Evolutionary conservation across 2,888 invertebrate genomes (phyloP), one percentile per base, ranked within the genome.

Genomic region (Colletes collaris): DNA sequence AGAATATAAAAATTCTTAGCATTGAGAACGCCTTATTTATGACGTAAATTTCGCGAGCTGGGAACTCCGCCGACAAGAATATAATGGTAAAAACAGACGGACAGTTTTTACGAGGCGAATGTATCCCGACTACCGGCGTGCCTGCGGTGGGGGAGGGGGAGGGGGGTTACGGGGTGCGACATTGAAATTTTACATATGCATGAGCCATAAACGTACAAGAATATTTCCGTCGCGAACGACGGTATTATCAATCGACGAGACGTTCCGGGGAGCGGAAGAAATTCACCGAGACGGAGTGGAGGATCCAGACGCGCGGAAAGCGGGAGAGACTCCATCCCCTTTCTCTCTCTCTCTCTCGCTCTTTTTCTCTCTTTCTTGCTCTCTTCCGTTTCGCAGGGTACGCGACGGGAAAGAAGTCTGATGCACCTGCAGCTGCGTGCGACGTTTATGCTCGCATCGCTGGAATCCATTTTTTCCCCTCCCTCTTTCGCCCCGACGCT

Each of bases 371-470:
- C 11, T 19, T 11, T 11, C 53, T 16, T 16, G 16, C 16, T 8
- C 59, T 4, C 37, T 49, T 16, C 49, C 35, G 59, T 58, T 16
- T 50, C 64, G 60, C 56, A 63, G 69, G 62, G 74, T 56, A 56
- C 64, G 66, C 69, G 74, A 75, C 58, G 72, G 71, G 82, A 66
- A 58, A 63, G 73, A 79, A 82, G 74, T 86, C 85, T 74, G 83
- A 82, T 85, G 86, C 87, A 86, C 82, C 79, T 76, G 85, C 81
- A 81, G 76, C 86, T 86, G 86, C 81, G 79, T 74, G 58, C 81
- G 86, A 86, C 87, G 79, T 85, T 86, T 83, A 74, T 77, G 70
- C 73, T 74, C 68, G 65, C 74, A 78, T 84, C 74, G 71, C 60
- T 69, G 46, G 59, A 65, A 82, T 72, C 82, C 73, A 82, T 82